Percentiles rank a stretch among this genome's conserved stretches.
Evolutionary conservation across 2,113 vertebrate genomes (phyloP).

Genomic region (Eonycteris spelaea): DNA sequence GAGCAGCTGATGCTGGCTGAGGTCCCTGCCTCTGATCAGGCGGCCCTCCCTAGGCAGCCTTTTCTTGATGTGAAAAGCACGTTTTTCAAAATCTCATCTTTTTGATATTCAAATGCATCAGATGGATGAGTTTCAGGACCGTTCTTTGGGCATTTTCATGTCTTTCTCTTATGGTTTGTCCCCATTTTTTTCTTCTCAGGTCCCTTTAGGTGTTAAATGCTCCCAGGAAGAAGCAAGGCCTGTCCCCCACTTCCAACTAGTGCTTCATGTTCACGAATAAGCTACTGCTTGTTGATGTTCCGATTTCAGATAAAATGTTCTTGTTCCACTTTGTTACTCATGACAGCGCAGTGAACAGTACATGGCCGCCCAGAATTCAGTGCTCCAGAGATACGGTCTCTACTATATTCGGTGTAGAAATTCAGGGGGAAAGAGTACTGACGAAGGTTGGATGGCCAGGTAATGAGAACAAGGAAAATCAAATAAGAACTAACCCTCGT

Average conservation of each 20-base stretch:
- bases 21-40: background rate
- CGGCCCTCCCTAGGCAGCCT: background rate
- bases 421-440: background rate
- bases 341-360: background rate
- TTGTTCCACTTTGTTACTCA: background rate
- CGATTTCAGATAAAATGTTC: background rate
- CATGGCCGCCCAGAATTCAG: no score
- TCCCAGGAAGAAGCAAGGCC: background rate
- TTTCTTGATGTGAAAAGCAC: background rate
- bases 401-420: background rate
- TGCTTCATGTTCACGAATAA: background rate
- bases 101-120: background rate
- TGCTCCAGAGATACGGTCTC: background rate
- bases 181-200: background rate
- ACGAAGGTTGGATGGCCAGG: background rate
- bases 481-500: background rate
- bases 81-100: background rate
- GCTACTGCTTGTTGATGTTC: background rate
- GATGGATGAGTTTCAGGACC: background rate
- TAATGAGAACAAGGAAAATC: background rate
- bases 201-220: background rate
- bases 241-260: background rate
- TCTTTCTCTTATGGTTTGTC: background rate
- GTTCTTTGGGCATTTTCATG: background rate
- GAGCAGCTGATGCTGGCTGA: background rate